Evolutionary conservation across 1,140 invertebrate species (phyloP).

Genomic region (Pseudomyrmex concolor): DNA sequence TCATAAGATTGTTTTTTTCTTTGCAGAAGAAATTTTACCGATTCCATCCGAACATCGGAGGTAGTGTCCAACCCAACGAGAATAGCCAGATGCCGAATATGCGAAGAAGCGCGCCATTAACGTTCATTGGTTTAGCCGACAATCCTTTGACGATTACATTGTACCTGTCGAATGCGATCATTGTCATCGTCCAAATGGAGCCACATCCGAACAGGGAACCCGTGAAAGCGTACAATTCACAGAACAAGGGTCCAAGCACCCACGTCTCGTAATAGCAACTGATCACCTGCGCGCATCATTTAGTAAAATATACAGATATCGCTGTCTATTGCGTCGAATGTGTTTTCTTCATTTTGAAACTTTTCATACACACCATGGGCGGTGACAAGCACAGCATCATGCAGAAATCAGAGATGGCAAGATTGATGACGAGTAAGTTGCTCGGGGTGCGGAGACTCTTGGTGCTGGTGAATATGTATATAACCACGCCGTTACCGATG

Average conservation of each 20-base stretch:
- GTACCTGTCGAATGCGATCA: conserved; percentile 93
- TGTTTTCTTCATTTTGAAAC: not conserved
- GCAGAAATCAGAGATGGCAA: conserved; percentile 94
- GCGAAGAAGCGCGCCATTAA: conserved; percentile 88
- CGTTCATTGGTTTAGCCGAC: conserved; percentile 89
- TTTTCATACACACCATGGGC: conserved; percentile 87
- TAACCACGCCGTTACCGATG: conserved; percentile 93
- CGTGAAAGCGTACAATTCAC: conserved; percentile 91
- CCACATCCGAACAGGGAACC: conserved; percentile 92
- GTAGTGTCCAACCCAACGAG: conserved; percentile 88
- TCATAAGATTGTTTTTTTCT: not conserved
- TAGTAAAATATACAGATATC: not conserved
- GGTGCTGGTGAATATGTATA: conserved; percentile 93
- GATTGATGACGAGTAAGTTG: conserved; percentile 93
- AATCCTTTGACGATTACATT: conserved; percentile 94
- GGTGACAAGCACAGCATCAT: conserved; percentile 95
- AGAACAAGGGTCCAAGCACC: conserved; percentile 92
- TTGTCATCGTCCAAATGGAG: conserved; percentile 93
- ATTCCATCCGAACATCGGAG: conserved; percentile 92
- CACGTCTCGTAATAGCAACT: conserved; percentile 95
- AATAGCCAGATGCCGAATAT: conserved; percentile 90
- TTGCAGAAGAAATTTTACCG: conserved; percentile 84
- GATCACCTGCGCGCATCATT: conserved; percentile 84
- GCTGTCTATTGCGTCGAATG: not conserved
- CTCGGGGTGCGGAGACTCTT: conserved; percentile 92